Conservation (phyloP, 2,797 vertebrate genomes). For the Neoniphon sammara region DNA sequence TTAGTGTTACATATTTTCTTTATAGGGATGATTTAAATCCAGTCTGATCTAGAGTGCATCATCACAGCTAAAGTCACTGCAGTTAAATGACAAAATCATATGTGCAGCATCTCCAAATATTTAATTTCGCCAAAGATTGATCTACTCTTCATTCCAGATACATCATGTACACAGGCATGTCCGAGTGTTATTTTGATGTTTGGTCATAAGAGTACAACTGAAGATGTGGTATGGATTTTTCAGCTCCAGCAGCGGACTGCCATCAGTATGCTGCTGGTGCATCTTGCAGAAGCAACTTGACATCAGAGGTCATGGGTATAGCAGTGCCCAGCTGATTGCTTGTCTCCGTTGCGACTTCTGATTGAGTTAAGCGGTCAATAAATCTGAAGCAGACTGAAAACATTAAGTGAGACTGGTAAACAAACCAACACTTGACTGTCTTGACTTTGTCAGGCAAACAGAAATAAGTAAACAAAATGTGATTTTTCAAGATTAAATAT, state of each 20-base stretch:
- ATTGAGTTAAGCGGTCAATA: constrained; percentile 54
- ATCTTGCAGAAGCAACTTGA: constrained; percentile 37
- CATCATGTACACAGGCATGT: too few relatives aligned
- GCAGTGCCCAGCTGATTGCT: constrained; percentile 53
- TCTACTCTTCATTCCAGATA: too few relatives aligned
- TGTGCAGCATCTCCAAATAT: too few relatives aligned
- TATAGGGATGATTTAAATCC: too few relatives aligned
- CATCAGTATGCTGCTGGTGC: constrained; percentile 60
- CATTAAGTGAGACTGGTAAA: constrained; percentile 2
- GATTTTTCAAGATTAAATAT: neutral
- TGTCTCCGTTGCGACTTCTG: constrained; percentile 62
- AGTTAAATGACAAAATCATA: neutral
- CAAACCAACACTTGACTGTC: neutral
- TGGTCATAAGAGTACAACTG: constrained; percentile 28
- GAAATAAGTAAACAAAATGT: neutral
- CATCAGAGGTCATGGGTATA: constrained; percentile 59
- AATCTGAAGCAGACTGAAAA: constrained; percentile 23
- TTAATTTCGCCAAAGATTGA: too few relatives aligned
- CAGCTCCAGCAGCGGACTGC: constrained; percentile 12
- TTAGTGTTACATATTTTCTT: neutral
- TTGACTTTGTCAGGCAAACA: neutral
- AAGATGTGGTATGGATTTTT: constrained; percentile 65
- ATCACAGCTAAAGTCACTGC: too few relatives aligned
- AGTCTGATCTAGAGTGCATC: too few relatives aligned
- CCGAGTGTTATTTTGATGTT: constrained; percentile 4